These are phyloP conservation scores for Lepidocyrtoides sp. DNA, from an alignment of 2,888 invertebrate species.

Conservation along the genomic window DNA sequence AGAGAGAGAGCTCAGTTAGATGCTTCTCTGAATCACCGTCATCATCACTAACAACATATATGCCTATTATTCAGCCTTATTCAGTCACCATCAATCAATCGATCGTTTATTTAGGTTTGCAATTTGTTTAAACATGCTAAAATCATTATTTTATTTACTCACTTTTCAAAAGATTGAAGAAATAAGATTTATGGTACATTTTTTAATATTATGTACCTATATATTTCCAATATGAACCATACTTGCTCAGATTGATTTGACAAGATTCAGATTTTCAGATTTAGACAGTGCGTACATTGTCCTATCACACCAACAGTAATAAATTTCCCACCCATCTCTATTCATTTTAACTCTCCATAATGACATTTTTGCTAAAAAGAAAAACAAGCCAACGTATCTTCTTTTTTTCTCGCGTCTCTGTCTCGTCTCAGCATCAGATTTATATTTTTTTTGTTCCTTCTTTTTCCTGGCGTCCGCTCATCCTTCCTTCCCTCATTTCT, in stretches of 20 bases:
- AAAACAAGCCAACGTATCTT: not conserved
- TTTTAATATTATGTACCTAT: no score
- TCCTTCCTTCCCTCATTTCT: conserved; percentile 54
- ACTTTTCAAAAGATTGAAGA: no score
- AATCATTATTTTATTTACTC: no score
- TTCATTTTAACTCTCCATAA: conserved; percentile 10
- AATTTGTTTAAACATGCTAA: conserved; percentile 22
- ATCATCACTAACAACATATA: not conserved
- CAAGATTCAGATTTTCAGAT: no score
- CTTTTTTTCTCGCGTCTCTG: not conserved
- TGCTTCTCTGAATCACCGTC: not conserved
- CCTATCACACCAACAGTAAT: no score
- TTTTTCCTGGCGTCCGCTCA: not conserved
- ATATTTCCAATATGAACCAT: no score
- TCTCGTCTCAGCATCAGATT: not conserved
- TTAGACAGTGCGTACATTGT: no score
- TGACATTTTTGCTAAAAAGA: not conserved
- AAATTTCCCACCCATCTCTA: no score
- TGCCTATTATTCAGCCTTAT: not conserved
- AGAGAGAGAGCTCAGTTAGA: no score
- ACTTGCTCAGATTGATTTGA: no score
- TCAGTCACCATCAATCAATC: conserved; percentile 23
- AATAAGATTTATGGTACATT: no score
- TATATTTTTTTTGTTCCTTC: not conserved
- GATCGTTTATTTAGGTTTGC: not conserved